Base-by-base conservation (phyloP, 2,797 vertebrate genomes). In the Cynodonichthys magdalenae region DNA sequence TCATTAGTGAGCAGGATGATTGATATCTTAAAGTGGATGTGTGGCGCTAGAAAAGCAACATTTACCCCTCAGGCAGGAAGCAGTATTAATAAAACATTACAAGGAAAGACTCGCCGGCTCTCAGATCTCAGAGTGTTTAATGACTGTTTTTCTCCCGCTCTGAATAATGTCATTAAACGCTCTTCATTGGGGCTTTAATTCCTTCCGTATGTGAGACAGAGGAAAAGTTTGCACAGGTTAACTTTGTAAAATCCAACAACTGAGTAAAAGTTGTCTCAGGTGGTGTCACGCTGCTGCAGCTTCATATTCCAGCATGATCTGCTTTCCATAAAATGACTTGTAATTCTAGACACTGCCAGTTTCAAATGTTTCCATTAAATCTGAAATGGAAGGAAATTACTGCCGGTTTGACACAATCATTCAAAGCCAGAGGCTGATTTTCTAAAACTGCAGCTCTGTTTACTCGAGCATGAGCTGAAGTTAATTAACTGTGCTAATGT, bases 21-120 rank as follows among this genome's bases (percentile, higher is more conserved):
- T 86, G 89, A 90, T 89, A 83, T 80, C 77, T 75, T 65, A 57
- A 81, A 82, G 70, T 68, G 82, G 58, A 85, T 79, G 69, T 80
- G 83, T 84, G 79, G 78, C 29, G 72, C 48, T 66, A 44, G 74
- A 84, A 86, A 82, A 84, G 74, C 83, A 86, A 84, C 77, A 88
- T 83, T 87, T 88, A 34, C 73, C 87, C 89, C 81, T 80, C 61
- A 82, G 89, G 88, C 84, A 79, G 69, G 80, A 67, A 80, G 66
- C 75, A 29, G 47, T 81, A 92, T 93, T 90, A 91, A 92, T 91
- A 90, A 92, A 91, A 89, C 88, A 93, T 93, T 90, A 90, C 65
- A 81, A 20, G 20, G 81, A 87, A 86, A 82, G 80, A 82, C 74
- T 85, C 65, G 48, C 77, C 73, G 47, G 68, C 69, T 75, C 75